Conservation (phyloP, 2,797 vertebrate species). For the Alauda arvensis region DNA sequence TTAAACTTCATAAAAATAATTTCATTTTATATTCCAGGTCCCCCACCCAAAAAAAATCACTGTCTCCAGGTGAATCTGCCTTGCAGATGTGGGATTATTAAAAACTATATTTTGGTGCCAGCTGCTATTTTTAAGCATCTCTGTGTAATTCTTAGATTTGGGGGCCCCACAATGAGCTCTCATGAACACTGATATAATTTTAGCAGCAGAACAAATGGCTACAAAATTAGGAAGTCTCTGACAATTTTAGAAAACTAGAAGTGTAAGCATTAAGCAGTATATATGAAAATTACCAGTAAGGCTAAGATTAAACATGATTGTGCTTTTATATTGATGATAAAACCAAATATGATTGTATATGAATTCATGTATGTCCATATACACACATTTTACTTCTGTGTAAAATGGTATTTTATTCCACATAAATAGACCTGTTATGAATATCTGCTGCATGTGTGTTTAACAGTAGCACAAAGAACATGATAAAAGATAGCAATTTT, state of each 20-base stretch:
- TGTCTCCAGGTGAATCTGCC: neutral
- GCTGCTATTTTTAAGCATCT: neutral
- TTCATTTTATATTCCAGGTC: neutral
- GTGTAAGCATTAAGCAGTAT: neutral
- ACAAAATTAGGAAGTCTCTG: neutral
- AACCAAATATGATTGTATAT: neutral
- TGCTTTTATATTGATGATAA: neutral
- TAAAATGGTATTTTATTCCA: neutral
- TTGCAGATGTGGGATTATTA: neutral
- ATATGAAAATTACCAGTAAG: neutral
- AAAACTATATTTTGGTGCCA: neutral
- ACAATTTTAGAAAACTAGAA: neutral
- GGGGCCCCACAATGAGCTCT: neutral
- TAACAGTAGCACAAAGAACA: neutral
- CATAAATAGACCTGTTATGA: neutral
- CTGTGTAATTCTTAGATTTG: neutral
- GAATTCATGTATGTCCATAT: neutral
- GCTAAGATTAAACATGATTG: neutral
- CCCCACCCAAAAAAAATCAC: rapidly evolving
- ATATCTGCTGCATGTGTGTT: neutral
- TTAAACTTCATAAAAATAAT: neutral
- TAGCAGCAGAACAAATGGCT: neutral
- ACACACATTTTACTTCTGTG: neutral
- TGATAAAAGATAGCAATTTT: neutral
- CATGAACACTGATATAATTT: neutral